A percentile compares a stretch with the other conserved stretches of the same genome.
These are phyloP conservation scores for Falco columbarius DNA, from an alignment of 2,797 vertebrate genomes.

Conservation along the genomic window DNA sequence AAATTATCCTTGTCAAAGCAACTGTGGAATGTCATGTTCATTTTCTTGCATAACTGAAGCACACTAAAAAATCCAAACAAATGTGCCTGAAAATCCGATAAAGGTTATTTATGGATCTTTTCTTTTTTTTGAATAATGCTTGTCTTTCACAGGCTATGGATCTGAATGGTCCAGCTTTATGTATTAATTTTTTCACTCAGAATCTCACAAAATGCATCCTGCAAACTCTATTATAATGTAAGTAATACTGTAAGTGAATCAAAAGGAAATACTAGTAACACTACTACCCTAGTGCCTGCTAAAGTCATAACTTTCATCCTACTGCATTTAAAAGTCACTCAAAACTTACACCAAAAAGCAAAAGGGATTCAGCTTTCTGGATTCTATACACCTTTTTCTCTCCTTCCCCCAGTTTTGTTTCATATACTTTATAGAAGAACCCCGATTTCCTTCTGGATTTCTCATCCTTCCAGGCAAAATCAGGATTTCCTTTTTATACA, in stretches of 20 bases:
- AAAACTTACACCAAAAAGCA: background rate
- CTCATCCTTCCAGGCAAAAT: background rate
- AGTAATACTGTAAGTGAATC: conserved; percentile 26
- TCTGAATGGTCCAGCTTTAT: background rate
- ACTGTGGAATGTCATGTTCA: conserved; percentile 22
- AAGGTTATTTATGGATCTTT: conserved; percentile 8
- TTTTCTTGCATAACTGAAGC: conserved; percentile 43
- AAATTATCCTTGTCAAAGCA: conserved; percentile 55
- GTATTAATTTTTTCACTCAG: background rate
- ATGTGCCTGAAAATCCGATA: conserved; percentile 29
- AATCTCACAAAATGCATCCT: conserved; percentile 29
- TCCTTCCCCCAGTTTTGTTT: background rate
- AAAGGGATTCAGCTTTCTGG: background rate
- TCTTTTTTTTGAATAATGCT: background rate
- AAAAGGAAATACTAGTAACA: conserved; percentile 39
- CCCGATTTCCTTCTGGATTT: background rate
- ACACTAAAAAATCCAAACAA: conserved; percentile 38
- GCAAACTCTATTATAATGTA: conserved; percentile 25
- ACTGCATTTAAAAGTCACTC: background rate
- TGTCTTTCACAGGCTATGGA: background rate
- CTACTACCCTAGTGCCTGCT: background rate
- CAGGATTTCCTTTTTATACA: background rate
- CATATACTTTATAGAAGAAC: background rate
- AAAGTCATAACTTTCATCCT: conserved; percentile 22
- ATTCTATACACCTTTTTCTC: background rate